phyloP scores from a whole-genome alignment of 2,888 invertebrate genomes.

The Mythimna ferrago region DNA sequence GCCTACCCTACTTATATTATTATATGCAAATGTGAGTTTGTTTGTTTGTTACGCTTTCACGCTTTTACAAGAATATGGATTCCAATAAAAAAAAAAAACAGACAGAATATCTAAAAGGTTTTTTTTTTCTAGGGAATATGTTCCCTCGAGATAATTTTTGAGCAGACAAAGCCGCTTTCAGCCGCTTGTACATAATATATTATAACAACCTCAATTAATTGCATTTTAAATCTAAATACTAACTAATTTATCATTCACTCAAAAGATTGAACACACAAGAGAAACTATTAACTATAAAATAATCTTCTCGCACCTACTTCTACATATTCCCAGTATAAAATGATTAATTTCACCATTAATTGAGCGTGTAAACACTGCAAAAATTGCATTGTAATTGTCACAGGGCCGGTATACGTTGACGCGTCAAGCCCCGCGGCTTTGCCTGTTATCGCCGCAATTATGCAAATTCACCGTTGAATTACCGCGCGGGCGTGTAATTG shows the following conservation, averaged over 20 bases:
- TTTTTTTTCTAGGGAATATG: too few species aligned
- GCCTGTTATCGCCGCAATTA: slow-evolving; percentile 82
- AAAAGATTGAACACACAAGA: background rate
- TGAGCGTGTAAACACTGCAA: slow-evolving; percentile 64
- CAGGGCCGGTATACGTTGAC: slow-evolving; percentile 63
- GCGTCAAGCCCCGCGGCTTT: slow-evolving; percentile 75
- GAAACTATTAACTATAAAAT: slow-evolving; percentile 21
- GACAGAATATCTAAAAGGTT: too few species aligned
- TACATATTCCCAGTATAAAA: slow-evolving; percentile 51
- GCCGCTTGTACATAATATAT: background rate
- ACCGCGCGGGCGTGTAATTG: slow-evolving; percentile 71
- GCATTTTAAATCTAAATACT: slow-evolving; percentile 31
- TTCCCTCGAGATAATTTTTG: too few species aligned
- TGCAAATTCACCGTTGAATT: slow-evolving; percentile 86
- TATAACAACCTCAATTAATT: slow-evolving; percentile 15
- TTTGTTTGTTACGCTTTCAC: too few species aligned
- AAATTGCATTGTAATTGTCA: slow-evolving; percentile 76
- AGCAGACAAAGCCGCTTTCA: too few species aligned
- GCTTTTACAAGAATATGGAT: too few species aligned
- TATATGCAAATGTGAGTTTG: too few species aligned
- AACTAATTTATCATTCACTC: slow-evolving; percentile 35
- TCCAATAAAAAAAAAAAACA: too few species aligned
- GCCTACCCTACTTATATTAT: too few species aligned
- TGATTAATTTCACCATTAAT: slow-evolving; percentile 67
- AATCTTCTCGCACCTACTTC: slow-evolving; percentile 30